Percentiles rank a stretch among this genome's conserved stretches.
Conservation (phyloP, 2,797 vertebrate species). For the Acrossocheilus fasciatus region DNA sequence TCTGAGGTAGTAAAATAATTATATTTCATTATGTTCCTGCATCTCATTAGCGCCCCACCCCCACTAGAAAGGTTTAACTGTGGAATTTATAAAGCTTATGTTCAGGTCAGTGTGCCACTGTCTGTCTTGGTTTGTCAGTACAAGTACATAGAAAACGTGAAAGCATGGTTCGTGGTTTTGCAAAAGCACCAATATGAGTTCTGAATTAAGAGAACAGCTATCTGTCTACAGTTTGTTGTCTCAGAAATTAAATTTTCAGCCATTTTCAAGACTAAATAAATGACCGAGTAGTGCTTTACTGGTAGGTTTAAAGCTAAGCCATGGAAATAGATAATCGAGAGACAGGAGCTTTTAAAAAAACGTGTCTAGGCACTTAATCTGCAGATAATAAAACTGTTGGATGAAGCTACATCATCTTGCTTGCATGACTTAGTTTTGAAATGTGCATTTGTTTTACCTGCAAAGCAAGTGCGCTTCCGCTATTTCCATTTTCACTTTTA, state of each 20-base stretch:
- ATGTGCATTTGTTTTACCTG: conserved; percentile 25
- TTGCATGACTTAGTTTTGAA: conserved; percentile 19
- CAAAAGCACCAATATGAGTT: conserved; percentile 40
- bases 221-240: conserved; percentile 25
- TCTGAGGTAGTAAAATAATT: conserved; percentile 50
- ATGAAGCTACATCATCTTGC: conserved; percentile 5
- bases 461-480: conserved; percentile 14
- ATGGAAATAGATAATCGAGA: neutral
- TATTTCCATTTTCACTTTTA: neutral
- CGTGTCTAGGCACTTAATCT: conserved; percentile 37
- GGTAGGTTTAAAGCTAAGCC: conserved; percentile 9
- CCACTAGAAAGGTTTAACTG: conserved; percentile 18
- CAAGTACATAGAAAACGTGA: conserved; percentile 9
- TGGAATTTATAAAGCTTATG: conserved; percentile 22
- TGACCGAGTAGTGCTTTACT: conserved; percentile 13
- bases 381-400: conserved; percentile 28
- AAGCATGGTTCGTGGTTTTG: conserved; percentile 10
- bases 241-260: conserved; percentile 8
- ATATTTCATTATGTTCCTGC: neutral
- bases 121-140: conserved; percentile 6
- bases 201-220: conserved; percentile 14
- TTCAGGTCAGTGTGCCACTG: conserved; percentile 7
- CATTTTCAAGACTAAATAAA: conserved; percentile 20
- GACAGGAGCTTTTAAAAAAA: neutral
- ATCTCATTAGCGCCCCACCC: neutral